Conservation (phyloP, 92 coral and sea anemone genomes). For the Parazoanthus darwini region DNA sequence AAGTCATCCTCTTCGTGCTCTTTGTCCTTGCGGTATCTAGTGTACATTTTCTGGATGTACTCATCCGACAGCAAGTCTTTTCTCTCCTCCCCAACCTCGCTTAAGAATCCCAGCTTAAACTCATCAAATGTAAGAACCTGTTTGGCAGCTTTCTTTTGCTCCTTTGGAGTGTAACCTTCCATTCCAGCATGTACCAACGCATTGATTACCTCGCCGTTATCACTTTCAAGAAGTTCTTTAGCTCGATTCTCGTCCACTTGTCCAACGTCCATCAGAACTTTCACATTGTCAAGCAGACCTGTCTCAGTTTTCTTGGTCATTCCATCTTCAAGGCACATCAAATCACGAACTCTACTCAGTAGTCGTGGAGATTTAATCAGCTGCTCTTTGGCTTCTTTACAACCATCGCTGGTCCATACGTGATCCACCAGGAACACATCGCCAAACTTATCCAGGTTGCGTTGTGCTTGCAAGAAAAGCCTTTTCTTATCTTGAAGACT, state of each 20-base stretch:
- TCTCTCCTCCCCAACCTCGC: slow-evolving; percentile 63
- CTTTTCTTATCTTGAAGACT: slow-evolving; percentile 28
- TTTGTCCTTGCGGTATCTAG: slow-evolving; percentile 64
- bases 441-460: slow-evolving; percentile 53
- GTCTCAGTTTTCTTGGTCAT: slow-evolving; percentile 20
- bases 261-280: slow-evolving; percentile 58
- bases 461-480: slow-evolving; percentile 61
- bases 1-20: slow-evolving; percentile 64
- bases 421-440: slow-evolving; percentile 78
- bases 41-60: slow-evolving; percentile 77
- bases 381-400: slow-evolving; percentile 56
- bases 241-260: slow-evolving; percentile 63
- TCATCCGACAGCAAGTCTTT: slow-evolving; percentile 71
- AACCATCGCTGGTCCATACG: slow-evolving; percentile 82
- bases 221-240: slow-evolving; percentile 53
- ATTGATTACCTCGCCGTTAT: slow-evolving; percentile 66
- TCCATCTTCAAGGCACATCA: slow-evolving; percentile 56
- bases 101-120: slow-evolving; percentile 77
- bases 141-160: slow-evolving; percentile 48
- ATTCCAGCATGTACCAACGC: slow-evolving; percentile 68
- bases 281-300: slow-evolving; percentile 51
- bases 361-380: slow-evolving; percentile 68
- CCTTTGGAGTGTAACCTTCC: slow-evolving; percentile 48
- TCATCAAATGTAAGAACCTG: slow-evolving; percentile 64
- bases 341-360: slow-evolving; percentile 57